Evolutionary conservation across 2,113 vertebrate species (phyloP).

Genomic region (Pitta sordida): DNA sequence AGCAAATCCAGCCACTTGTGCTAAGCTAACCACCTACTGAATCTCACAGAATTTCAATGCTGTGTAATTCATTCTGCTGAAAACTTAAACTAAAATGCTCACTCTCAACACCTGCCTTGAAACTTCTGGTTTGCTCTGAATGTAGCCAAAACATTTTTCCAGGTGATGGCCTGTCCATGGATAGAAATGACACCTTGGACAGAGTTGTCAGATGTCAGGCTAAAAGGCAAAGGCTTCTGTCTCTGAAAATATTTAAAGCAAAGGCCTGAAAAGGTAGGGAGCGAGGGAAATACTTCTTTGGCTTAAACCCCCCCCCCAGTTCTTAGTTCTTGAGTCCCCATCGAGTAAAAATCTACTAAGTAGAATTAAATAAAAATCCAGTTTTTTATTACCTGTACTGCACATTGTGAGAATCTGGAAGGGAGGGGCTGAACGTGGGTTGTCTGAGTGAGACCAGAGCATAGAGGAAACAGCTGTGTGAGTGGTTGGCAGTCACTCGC

Average conservation of each 20-base stretch:
- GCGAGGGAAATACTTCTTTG: background rate
- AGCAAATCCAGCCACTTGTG: background rate
- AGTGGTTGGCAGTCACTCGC: background rate
- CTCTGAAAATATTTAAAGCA: background rate
- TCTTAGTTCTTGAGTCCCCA: background rate
- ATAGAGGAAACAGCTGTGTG: background rate
- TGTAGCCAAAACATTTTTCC: background rate
- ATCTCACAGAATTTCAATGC: background rate
- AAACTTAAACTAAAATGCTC: background rate
- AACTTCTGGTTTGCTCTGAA: background rate
- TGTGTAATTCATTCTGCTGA: background rate
- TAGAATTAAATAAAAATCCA: no score
- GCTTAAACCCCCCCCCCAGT: no score
- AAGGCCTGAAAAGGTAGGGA: background rate
- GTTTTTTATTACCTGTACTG: background rate
- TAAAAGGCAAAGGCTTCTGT: background rate
- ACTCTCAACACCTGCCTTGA: background rate
- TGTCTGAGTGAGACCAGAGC: background rate
- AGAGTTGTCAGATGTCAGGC: background rate
- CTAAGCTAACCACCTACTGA: background rate
- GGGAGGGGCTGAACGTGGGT: background rate
- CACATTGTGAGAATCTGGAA: background rate
- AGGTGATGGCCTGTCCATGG: fast-evolving
- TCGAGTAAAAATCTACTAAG: background rate
- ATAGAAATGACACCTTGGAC: background rate